Evolutionary conservation across 2,888 invertebrate species (phyloP), one percentile per base, ranked within the genome.

Genomic region (Caenorhabditis wallacei): DNA sequence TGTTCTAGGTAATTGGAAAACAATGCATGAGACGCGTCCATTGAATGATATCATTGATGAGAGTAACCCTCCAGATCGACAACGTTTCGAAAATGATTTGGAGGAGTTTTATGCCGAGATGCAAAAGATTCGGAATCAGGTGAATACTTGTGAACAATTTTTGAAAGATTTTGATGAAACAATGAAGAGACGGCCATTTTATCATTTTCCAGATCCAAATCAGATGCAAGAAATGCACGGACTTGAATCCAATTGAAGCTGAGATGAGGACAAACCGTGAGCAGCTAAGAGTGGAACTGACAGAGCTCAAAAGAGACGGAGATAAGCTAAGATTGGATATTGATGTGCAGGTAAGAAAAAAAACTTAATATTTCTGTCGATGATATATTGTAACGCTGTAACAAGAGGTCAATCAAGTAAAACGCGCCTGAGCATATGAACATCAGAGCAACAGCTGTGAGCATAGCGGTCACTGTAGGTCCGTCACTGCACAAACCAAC

Each of bases 11-110:
- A 80, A 75, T 75, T 54, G 24, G 16, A 35, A 46, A 37, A 30
- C 63, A 64, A 79, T 82, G 76, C 78, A 82, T 82, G 82, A 72
- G 63, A 78, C 54, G 43, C 57, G 64, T 40, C 74, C 46, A 30
- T 40, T 82, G 51, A 72, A 79, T 63, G 78, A 56, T 72, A 78
- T 79, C 57, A 48, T 66, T 48, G 82, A 78, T 18, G 71, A 66
- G n/a, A 74, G 69, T 0, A 61, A 40, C 30, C 83, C 83, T 37
- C 84, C 84, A 26, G 72, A 84, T 35, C 64, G 84, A 22, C 66
- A 80, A 68, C 66, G 59, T 7, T 84, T 84, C 26, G 80, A 84
- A 66, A 68, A 57, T 20, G 76, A 80, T 30, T 53, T 84, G 24
- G 80, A 80, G 51, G 48, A 51, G 20, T 59, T 30, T 22, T 57